Conservation (phyloP, 2,113 vertebrate genomes). For the Embiotoca jacksoni region DNA sequence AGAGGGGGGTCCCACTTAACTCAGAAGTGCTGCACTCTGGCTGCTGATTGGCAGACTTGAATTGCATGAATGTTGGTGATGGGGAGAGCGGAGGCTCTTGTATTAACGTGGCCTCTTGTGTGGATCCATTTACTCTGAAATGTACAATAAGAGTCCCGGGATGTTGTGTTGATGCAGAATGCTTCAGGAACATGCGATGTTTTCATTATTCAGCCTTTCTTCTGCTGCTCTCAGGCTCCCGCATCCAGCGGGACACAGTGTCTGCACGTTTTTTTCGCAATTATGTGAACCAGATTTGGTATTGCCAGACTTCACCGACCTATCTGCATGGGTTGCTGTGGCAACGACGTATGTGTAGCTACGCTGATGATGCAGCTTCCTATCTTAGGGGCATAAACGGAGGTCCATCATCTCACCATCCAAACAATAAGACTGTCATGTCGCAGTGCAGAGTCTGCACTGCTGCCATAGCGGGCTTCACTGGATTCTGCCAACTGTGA, state of each 20-base stretch:
- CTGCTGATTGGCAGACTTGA: slow-evolving; percentile 52
- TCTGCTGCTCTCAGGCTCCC: not conserved
- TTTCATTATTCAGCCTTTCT: slow-evolving; percentile 2
- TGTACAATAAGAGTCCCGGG: slow-evolving; percentile 33
- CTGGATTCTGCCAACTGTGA: too few species aligned
- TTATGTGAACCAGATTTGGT: too few species aligned
- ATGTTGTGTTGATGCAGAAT: slow-evolving; percentile 22
- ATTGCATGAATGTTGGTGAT: slow-evolving; percentile 45
- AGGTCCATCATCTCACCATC: too few species aligned
- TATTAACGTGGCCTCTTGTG: slow-evolving; percentile 45
- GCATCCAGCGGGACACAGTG: not conserved
- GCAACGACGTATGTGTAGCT: too few species aligned
- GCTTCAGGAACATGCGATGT: slow-evolving; percentile 1
- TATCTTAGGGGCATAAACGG: too few species aligned
- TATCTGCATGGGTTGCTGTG: too few species aligned
- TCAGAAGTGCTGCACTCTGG: slow-evolving; percentile 26
- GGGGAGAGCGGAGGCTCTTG: slow-evolving; percentile 36
- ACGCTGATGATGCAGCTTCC: too few species aligned
- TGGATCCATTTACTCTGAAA: slow-evolving; percentile 49
- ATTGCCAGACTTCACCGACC: too few species aligned
- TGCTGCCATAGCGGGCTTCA: too few species aligned
- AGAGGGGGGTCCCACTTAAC: slow-evolving; percentile 18
- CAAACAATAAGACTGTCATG: too few species aligned
- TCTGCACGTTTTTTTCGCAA: too few species aligned
- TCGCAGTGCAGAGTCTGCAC: too few species aligned